Evolutionary conservation across 2,113 vertebrate genomes (phyloP).

Genomic region (Caranx melampygus): DNA sequence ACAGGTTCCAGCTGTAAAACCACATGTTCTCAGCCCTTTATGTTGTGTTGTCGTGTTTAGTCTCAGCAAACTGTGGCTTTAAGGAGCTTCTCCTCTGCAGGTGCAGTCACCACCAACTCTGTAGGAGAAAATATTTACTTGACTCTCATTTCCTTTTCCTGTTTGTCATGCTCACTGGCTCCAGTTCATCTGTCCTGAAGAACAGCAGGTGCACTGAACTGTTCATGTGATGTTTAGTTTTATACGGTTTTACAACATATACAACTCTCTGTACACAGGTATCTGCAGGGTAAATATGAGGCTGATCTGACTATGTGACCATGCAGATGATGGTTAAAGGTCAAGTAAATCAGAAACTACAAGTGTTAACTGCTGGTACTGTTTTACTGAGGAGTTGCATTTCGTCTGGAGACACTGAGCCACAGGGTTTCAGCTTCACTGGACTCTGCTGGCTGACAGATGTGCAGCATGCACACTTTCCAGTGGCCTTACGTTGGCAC

Average conservation of each 20-base stretch:
- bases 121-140: neutral
- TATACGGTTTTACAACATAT: neutral
- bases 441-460: slow-evolving; percentile 49
- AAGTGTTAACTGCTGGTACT: slow-evolving; percentile 6
- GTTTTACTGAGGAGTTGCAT: neutral
- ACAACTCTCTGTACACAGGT: no score
- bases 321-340: neutral
- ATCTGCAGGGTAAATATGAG: no score
- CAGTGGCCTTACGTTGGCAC: slow-evolving; percentile 12
- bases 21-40: neutral
- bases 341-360: neutral
- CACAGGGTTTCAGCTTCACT: slow-evolving; percentile 9
- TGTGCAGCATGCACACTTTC: slow-evolving; percentile 62
- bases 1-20: slow-evolving; percentile 26
- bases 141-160: slow-evolving; percentile 51
- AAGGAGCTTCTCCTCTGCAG: neutral
- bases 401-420: slow-evolving; percentile 14
- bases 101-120: neutral
- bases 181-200: neutral
- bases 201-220: slow-evolving; percentile 26
- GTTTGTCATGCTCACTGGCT: slow-evolving; percentile 15
- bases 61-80: neutral
- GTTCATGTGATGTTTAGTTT: neutral
- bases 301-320: neutral
- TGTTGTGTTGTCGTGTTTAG: neutral